These are phyloP conservation scores for Nannoperca obscura DNA, from an alignment of 2,797 vertebrate species.

Conservation along the genomic window DNA sequence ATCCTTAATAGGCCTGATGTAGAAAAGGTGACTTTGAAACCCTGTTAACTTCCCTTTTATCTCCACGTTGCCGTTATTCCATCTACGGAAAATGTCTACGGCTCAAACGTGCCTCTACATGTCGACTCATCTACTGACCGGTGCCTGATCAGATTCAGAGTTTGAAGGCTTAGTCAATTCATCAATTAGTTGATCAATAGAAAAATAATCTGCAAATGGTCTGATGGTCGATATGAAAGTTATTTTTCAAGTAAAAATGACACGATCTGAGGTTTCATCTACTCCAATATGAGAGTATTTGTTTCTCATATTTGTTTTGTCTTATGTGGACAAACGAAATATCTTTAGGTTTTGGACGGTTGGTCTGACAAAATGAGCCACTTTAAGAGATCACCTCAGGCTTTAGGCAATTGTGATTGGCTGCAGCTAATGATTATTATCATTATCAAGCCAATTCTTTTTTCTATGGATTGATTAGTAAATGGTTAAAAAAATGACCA, in stretches of 20 bases:
- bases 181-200: not conserved
- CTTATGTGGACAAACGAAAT: not conserved
- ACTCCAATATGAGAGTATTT: not conserved
- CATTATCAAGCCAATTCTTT: not conserved
- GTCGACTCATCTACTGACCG: not conserved
- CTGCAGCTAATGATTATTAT: not conserved
- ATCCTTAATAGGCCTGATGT: constrained; percentile 37
- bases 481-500: not conserved
- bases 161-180: not conserved
- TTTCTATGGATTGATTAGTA: not conserved
- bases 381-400: not conserved
- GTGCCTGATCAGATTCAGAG: constrained; percentile 10
- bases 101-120: not conserved
- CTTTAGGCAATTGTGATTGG: not conserved
- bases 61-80: not conserved
- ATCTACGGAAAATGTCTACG: not conserved
- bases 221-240: not conserved
- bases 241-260: not conserved
- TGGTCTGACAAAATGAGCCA: not conserved
- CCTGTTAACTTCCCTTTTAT: constrained; percentile 15
- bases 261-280: too few relatives aligned
- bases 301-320: not conserved
- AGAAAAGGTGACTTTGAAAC: constrained; percentile 59
- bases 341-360: not conserved
- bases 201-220: not conserved